Percentiles rank a stretch among this genome's conserved stretches.
phyloP scores from a whole-genome alignment of 1,140 invertebrate species.

The Atta texana region DNA sequence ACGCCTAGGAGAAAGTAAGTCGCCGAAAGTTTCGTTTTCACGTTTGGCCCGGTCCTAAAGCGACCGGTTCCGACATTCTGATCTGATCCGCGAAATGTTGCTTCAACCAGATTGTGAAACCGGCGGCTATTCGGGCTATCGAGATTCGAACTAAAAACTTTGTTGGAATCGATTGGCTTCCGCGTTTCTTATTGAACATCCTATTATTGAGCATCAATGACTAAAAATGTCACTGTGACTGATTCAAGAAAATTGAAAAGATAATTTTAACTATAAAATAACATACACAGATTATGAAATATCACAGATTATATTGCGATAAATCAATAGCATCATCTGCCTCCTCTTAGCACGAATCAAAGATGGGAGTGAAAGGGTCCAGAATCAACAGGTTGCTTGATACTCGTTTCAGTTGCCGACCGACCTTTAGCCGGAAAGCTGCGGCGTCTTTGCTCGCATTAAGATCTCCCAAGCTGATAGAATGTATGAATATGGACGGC shows the following conservation, averaged over 20 bases:
- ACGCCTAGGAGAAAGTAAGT: conserved; percentile 58
- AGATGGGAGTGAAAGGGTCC: conserved; percentile 72
- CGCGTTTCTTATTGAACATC: no score
- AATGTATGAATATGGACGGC: background rate
- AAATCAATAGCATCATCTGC: conserved; percentile 40
- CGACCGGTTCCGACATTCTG: conserved; percentile 47
- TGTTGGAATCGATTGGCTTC: conserved; percentile 3
- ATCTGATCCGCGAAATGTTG: conserved; percentile 6
- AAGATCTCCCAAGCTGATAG: conserved; percentile 58
- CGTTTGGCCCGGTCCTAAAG: conserved; percentile 62
- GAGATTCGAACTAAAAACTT: background rate
- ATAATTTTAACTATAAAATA: background rate
- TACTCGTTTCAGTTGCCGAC: conserved; percentile 60
- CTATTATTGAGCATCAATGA: background rate
- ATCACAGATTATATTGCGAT: background rate
- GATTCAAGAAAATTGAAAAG: background rate
- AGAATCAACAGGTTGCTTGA: conserved; percentile 76
- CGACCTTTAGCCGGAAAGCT: conserved; percentile 71
- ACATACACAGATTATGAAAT: conserved; percentile 27
- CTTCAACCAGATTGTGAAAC: conserved; percentile 41
- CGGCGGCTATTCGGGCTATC: background rate
- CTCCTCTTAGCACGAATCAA: conserved; percentile 4
- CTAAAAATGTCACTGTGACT: background rate
- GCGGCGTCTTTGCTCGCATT: conserved; percentile 67
- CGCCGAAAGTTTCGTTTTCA: conserved; percentile 65